Base-by-base conservation (phyloP, 2,113 vertebrate species). In the Emydura subglobosa region DNA sequence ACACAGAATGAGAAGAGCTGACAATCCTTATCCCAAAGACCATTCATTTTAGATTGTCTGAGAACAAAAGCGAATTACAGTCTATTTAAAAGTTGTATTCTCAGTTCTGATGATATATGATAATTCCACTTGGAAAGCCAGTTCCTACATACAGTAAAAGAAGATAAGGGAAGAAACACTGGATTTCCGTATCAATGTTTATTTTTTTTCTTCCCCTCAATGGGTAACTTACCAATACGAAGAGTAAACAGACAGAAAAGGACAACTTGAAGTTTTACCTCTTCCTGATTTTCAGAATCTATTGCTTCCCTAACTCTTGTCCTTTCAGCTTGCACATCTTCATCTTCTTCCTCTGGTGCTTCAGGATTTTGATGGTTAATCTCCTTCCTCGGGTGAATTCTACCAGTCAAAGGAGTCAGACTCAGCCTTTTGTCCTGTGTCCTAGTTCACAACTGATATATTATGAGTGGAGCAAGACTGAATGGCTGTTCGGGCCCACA, bases 301-400 rank as follows among this genome's bases (percentile, higher is more conserved):
- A 98, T 54, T 0, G 96, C 96, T 1, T 96, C 97, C 47, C 98
- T 98, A 82, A 98, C 98, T 59, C 98, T 82, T 19, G 97, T 97
- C 94, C 98, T 98, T 98, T 99, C 99, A 5, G 94, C 97, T 85
- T 95, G 98, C 29, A 99, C 98, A 4, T 99, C 99, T 83, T 98
- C 98, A 59, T 99, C 97, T 59, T 99, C 99, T 14, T 98, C 98
- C 84, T 95, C 93, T 0, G 96, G 98, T 4, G 98, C 98, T 12
- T 99, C 99, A 29, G 96, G 97, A 96, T 98, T 98, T 80, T 95
- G 96, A 84, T 83, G 96, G 53, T 83, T 1, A 4, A 94, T 97
- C 6, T 47, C 79, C 90, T 97, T 98, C 1, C 95, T 87, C 22
- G 2, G 76, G 91, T 85, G 87, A 53, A 97, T 95, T 95, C 98